Percentiles rank a stretch among this genome's conserved stretches.
phyloP scores from a whole-genome alignment of 2,113 vertebrate genomes.

The Nerophis lumbriciformis region DNA sequence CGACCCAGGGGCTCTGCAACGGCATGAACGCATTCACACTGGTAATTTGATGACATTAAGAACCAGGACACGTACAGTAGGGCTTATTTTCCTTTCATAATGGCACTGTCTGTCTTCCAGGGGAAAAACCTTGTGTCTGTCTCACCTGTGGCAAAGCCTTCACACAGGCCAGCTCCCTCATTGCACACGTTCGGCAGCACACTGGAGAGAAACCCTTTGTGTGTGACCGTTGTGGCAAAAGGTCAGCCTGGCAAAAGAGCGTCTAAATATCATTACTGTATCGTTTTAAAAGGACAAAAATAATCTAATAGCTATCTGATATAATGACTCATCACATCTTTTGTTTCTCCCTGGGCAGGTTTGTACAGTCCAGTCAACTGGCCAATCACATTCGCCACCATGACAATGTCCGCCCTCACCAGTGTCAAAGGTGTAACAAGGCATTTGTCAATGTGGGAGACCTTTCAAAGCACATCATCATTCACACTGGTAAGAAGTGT shows the following conservation, averaged over 20 bases:
- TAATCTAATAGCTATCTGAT: not conserved
- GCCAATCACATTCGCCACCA: constrained; percentile 99
- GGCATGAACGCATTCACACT: constrained; percentile 93
- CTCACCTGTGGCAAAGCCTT: constrained; percentile 93
- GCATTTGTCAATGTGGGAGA: constrained; percentile 97
- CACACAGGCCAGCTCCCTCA: constrained; percentile 96
- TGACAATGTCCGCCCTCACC: constrained; percentile 96
- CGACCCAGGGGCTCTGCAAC: constrained; percentile 88
- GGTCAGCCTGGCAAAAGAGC: constrained; percentile 64
- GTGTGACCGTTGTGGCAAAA: constrained; percentile 96
- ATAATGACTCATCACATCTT: not conserved
- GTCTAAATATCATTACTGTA: not conserved
- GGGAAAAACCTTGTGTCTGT: constrained; percentile 96
- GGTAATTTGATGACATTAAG: constrained; percentile 62
- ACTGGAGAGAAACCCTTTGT: constrained; percentile 97
- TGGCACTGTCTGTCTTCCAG: constrained; percentile 59
- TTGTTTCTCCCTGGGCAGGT: constrained; percentile 66
- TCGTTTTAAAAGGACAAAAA: no score
- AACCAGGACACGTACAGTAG: not conserved
- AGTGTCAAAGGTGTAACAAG: constrained; percentile 92
- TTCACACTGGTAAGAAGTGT: constrained; percentile 83
- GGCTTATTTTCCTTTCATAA: not conserved
- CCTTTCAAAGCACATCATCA: constrained; percentile 96
- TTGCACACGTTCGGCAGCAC: constrained; percentile 95
- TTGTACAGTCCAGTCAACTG: constrained; percentile 95